Percentiles rank a stretch among this genome's conserved stretches.
Evolutionary conservation across 2,113 vertebrate species (phyloP).

Genomic region (Columba livia): DNA sequence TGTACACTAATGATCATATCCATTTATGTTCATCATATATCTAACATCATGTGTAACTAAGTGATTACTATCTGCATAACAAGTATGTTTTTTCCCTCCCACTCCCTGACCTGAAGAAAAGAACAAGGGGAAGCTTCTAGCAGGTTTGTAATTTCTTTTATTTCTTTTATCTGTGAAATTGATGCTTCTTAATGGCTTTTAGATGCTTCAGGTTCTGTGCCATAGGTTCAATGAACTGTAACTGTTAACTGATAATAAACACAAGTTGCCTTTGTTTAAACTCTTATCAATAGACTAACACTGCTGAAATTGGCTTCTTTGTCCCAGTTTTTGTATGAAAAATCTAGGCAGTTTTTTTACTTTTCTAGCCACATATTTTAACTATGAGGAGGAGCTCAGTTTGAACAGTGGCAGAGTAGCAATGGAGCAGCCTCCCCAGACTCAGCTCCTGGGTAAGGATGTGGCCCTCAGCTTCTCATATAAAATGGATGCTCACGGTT

Average conservation of each 20-base stretch:
- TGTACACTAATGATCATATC: constrained; percentile 45
- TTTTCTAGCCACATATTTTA: neutral
- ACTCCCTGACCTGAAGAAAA: constrained; percentile 85
- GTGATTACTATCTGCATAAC: constrained; percentile 62
- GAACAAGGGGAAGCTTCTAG: constrained; percentile 90
- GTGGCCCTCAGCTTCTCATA: rapidly evolving
- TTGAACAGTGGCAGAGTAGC: neutral
- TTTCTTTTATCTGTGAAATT: constrained; percentile 62
- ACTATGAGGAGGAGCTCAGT: neutral
- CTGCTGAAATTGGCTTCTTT: neutral
- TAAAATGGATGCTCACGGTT: rapidly evolving
- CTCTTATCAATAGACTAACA: neutral
- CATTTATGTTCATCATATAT: constrained; percentile 22
- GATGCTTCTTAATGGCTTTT: constrained; percentile 37
- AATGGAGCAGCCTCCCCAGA: neutral
- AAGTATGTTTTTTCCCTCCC: constrained; percentile 72
- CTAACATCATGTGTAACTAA: constrained; percentile 60
- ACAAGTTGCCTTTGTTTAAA: constrained; percentile 2
- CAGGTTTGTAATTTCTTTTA: constrained; percentile 86
- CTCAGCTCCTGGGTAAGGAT: neutral
- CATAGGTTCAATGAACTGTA: constrained; percentile 11
- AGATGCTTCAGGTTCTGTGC: neutral
- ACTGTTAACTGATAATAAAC: neutral
- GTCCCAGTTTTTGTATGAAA: neutral
- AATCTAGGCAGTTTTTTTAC: neutral